Conservation (phyloP, 2,797 vertebrate genomes). For the Anguilla megastoma region DNA sequence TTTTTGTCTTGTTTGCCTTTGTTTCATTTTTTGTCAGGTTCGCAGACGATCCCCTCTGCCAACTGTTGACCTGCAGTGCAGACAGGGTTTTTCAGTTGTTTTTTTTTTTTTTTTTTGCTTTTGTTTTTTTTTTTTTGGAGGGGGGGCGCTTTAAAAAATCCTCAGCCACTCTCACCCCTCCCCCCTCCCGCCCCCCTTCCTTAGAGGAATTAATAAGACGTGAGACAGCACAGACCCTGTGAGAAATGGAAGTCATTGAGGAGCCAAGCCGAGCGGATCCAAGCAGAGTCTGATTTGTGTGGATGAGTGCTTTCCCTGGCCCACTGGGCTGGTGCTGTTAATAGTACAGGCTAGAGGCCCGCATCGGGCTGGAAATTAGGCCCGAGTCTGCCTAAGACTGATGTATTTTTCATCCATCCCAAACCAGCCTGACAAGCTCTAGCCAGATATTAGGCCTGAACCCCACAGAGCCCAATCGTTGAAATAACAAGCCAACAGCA, state of each 20-base stretch:
- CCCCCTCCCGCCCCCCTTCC: conserved; percentile 56
- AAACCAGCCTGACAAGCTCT: too few species aligned
- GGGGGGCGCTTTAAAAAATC: conserved; percentile 32
- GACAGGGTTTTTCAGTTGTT: background rate
- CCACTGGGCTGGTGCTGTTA: conserved; percentile 19
- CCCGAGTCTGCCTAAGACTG: too few species aligned
- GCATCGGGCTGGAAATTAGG: too few species aligned
- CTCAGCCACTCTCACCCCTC: conserved; percentile 67
- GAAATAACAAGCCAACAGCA: too few species aligned
- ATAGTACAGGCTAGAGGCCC: background rate
- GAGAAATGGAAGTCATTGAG: conserved; percentile 74
- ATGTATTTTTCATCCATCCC: too few species aligned
- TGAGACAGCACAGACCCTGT: conserved; percentile 69
- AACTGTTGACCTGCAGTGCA: conserved; percentile 41
- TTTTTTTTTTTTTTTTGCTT: conserved; percentile 5
- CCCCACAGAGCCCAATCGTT: too few species aligned
- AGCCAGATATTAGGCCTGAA: too few species aligned
- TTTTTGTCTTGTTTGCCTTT: background rate
- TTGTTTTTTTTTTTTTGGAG: background rate
- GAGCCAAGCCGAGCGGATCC: conserved; percentile 68
- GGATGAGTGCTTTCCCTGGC: conserved; percentile 48
- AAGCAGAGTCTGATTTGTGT: conserved; percentile 57
- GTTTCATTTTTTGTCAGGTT: conserved; percentile 36
- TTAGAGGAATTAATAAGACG: conserved; percentile 74
- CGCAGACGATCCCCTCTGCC: conserved; percentile 32